Conservation (phyloP, 1,140 invertebrate species). For the Meloidogyne floridensis region DNA sequence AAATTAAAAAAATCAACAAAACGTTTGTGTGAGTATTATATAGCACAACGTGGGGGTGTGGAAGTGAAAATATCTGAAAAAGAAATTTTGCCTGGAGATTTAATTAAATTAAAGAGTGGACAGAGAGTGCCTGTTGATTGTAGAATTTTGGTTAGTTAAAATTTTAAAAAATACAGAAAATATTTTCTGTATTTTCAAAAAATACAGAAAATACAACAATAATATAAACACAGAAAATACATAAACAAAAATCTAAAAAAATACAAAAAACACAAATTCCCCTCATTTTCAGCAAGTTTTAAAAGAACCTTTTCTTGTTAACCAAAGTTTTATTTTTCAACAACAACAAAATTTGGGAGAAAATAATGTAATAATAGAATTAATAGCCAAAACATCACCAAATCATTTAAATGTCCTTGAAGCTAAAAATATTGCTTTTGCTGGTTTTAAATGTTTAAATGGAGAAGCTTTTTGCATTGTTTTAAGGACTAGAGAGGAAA, state of each 20-base stretch:
- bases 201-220: neutral
- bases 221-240: no score
- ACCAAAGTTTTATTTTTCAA: neutral
- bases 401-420: slow-evolving; percentile 40
- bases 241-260: neutral
- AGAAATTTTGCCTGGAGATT: slow-evolving; percentile 19
- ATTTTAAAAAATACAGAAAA: neutral
- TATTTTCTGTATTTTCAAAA: slow-evolving; percentile 14
- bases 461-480: slow-evolving; percentile 48
- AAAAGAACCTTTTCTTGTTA: neutral
- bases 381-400: slow-evolving; percentile 19
- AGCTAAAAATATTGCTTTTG: slow-evolving; percentile 51
- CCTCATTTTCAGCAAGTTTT: neutral
- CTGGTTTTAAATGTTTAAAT: slow-evolving; percentile 34
- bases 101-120: slow-evolving; percentile 15
- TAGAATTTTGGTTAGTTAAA: slow-evolving; percentile 17
- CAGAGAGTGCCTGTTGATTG: slow-evolving; percentile 22
- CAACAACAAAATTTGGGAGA: neutral
- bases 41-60: slow-evolving; percentile 6
- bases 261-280: neutral
- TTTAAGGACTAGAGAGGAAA: slow-evolving; percentile 50
- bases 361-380: neutral
- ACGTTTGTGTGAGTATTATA: slow-evolving; percentile 4
- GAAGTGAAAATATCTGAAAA: neutral
- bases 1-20: neutral